Conservation (phyloP, 2,113 vertebrate species). For the Miniopterus natalensis region DNA sequence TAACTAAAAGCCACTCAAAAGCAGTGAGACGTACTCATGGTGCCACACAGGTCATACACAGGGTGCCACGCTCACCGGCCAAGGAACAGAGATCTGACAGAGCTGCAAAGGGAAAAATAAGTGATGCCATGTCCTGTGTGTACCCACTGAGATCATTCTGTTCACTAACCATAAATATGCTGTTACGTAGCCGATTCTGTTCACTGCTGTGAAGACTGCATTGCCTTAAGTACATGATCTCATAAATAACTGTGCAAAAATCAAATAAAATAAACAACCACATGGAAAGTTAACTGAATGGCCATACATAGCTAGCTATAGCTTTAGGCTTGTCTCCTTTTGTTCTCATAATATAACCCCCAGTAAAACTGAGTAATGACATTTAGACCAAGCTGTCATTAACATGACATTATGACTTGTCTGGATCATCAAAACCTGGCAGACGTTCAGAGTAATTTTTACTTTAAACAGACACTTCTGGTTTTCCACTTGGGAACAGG, state of each 20-base stretch:
- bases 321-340: background rate
- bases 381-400: conserved; percentile 27
- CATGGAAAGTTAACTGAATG: background rate
- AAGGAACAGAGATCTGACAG: background rate
- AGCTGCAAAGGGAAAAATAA: background rate
- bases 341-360: background rate
- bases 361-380: conserved; percentile 46
- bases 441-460: background rate
- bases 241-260: conserved; percentile 33
- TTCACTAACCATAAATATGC: background rate
- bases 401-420: conserved; percentile 54
- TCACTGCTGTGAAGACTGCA: background rate
- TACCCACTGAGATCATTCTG: background rate
- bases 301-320: background rate
- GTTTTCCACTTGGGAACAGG: conserved; percentile 41
- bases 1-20: background rate
- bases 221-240: background rate
- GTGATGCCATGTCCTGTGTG: background rate
- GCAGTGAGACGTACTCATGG: background rate
- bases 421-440: conserved; percentile 57
- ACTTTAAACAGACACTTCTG: conserved; percentile 57
- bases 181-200: background rate
- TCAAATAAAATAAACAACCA: background rate
- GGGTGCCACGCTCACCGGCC: background rate
- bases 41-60: no score